phyloP scores from a whole-genome alignment of 1,140 invertebrate species.

The Drosophila varians region DNA sequence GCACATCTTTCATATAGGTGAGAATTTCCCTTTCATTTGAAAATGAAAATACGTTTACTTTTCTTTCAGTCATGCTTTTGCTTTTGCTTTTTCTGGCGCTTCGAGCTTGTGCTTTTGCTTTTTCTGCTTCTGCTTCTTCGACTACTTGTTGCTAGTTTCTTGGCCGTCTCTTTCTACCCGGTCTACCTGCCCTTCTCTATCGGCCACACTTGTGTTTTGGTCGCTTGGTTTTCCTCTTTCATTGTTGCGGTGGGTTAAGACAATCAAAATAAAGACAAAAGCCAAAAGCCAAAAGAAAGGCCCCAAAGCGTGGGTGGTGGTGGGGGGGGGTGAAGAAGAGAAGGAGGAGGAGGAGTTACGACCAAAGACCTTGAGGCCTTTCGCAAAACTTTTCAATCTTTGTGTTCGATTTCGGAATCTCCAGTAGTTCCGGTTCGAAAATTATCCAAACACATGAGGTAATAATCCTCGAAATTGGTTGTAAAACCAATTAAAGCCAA shows the following conservation, averaged over 20 bases:
- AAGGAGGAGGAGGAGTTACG: slow-evolving; percentile 6
- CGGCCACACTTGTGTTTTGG: not conserved
- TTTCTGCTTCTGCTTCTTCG: slow-evolving; percentile 6
- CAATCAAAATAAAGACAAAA: slow-evolving; percentile 10
- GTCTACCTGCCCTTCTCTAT: not conserved
- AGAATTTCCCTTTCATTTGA: slow-evolving; percentile 83
- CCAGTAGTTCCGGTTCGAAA: slow-evolving; percentile 27
- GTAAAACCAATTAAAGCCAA: not conserved
- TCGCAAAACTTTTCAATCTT: slow-evolving; percentile 4
- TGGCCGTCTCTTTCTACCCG: not conserved
- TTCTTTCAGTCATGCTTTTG: slow-evolving; percentile 58
- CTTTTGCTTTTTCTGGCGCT: slow-evolving; percentile 22
- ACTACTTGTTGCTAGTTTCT: slow-evolving; percentile 3
- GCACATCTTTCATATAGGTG: slow-evolving; percentile 67
- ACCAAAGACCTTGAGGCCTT: slow-evolving; percentile 16
- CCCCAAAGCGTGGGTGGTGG: slow-evolving; percentile 3
- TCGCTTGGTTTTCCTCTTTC: slow-evolving; percentile 21
- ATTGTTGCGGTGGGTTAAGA: slow-evolving; percentile 45
- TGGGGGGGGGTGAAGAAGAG: not conserved
- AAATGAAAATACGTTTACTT: slow-evolving; percentile 83
- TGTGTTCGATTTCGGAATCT: slow-evolving; percentile 9
- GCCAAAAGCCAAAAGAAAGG: not conserved
- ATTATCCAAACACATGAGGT: not conserved
- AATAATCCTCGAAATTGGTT: not conserved
- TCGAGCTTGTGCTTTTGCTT: not conserved